phyloP scores from a whole-genome alignment of 2,888 invertebrate genomes.

The Lobophora halterata region DNA sequence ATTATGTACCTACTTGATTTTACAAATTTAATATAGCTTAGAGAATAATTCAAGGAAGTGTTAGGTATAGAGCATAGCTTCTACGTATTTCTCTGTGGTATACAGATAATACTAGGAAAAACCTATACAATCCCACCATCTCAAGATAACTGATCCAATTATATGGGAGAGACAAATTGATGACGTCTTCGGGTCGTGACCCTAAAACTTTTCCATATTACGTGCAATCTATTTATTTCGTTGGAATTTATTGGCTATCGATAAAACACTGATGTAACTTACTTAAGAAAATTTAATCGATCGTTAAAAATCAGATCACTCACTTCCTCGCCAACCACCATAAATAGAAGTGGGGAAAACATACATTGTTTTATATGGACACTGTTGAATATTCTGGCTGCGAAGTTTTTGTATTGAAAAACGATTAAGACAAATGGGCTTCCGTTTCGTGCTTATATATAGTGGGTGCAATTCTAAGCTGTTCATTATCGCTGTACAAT shows the following conservation, averaged over 20 bases:
- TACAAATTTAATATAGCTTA: too few species aligned
- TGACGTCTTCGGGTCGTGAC: slow-evolving; percentile 11
- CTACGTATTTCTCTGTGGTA: too few species aligned
- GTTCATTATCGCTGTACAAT: too few species aligned
- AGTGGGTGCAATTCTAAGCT: not conserved
- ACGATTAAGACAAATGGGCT: slow-evolving; percentile 23
- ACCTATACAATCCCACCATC: slow-evolving; percentile 12
- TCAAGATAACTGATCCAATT: slow-evolving; percentile 7
- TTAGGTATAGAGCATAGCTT: too few species aligned
- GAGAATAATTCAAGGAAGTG: too few species aligned
- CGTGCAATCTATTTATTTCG: slow-evolving; percentile 5
- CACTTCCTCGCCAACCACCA: not conserved
- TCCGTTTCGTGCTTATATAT: slow-evolving; percentile 5
- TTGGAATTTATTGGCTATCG: slow-evolving; percentile 3
- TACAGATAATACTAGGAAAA: too few species aligned
- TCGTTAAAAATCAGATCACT: slow-evolving; percentile 14
- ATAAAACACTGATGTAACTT: not conserved
- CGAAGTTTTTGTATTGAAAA: slow-evolving; percentile 25
- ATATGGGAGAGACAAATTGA: slow-evolving; percentile 14
- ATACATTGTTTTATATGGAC: slow-evolving; percentile 29
- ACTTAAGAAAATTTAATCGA: not conserved
- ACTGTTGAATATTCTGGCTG: slow-evolving; percentile 33
- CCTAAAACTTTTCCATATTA: slow-evolving; percentile 9
- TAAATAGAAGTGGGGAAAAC: slow-evolving; percentile 1
- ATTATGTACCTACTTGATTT: too few species aligned